These are phyloP conservation scores for Idaea straminata DNA, from an alignment of 2,888 invertebrate genomes.

Conservation along the genomic window DNA sequence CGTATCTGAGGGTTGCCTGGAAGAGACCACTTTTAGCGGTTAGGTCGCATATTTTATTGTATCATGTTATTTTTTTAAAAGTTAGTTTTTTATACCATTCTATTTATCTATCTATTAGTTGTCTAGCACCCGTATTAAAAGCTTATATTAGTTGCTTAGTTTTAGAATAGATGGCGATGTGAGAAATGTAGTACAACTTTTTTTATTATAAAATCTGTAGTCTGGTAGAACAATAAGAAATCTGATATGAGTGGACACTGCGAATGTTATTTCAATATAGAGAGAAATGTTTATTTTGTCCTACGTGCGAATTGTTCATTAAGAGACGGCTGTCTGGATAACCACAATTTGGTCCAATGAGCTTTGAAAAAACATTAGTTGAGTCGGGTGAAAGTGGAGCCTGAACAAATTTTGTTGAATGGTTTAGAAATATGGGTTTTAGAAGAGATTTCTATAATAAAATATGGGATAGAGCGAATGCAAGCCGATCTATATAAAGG, in stretches of 20 bases:
- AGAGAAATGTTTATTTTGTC: conserved; percentile 55
- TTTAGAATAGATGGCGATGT: too few species aligned
- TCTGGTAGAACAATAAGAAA: conserved; percentile 56
- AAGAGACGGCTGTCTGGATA: conserved; percentile 38
- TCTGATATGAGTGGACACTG: conserved; percentile 69
- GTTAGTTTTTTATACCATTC: too few species aligned
- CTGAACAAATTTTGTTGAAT: conserved; percentile 41
- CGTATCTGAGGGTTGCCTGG: too few species aligned
- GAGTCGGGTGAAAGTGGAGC: conserved; percentile 35
- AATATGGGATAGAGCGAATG: not conserved
- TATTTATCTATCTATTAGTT: too few species aligned
- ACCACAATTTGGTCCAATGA: conserved; percentile 40
- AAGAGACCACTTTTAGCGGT: too few species aligned
- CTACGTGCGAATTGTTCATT: conserved; percentile 54
- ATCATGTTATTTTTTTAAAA: too few species aligned
- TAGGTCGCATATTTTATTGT: too few species aligned
- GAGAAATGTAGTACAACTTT: too few species aligned
- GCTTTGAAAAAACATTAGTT: conserved; percentile 46
- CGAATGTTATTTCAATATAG: conserved; percentile 67
- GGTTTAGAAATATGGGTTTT: conserved; percentile 15
- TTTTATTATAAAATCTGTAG: not conserved
- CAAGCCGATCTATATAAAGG: too few species aligned
- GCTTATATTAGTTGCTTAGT: too few species aligned
- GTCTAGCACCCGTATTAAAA: too few species aligned
- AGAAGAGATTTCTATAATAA: not conserved